Conservation (phyloP, 2,888 invertebrate species). For the Aporophyla nigra region DNA sequence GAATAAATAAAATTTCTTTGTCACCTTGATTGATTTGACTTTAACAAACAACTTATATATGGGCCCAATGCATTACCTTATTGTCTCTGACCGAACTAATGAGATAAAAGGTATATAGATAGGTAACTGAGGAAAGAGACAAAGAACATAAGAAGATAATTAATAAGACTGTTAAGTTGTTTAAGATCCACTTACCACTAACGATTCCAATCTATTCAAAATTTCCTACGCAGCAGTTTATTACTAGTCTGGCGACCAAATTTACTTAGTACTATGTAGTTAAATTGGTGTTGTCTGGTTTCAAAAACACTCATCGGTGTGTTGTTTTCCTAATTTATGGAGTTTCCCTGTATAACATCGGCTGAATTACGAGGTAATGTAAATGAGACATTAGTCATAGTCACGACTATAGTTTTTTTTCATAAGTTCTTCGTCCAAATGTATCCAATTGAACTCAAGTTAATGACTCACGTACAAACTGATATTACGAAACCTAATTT, state of each 20-base stretch:
- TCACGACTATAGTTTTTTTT: constrained; percentile 32
- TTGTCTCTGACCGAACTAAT: neutral
- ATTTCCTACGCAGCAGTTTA: neutral
- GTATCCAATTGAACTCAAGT: constrained; percentile 19
- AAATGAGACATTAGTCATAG: constrained; percentile 38
- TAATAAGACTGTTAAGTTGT: too few species aligned
- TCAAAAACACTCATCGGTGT: neutral
- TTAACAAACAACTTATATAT: neutral
- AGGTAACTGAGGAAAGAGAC: neutral
- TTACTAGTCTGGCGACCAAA: neutral
- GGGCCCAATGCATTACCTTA: neutral
- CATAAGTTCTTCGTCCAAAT: constrained; percentile 16
- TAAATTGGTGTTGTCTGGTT: neutral
- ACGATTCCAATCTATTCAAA: neutral
- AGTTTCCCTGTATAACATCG: constrained; percentile 30
- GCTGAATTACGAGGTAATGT: constrained; percentile 18
- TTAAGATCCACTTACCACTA: neutral
- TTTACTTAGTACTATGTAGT: neutral
- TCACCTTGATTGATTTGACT: too few species aligned
- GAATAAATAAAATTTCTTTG: neutral
- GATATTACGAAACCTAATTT: constrained; percentile 62
- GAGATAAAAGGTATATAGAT: neutral
- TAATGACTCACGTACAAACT: constrained; percentile 56
- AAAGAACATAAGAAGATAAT: neutral
- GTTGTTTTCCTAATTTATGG: constrained; percentile 16